phyloP scores from a whole-genome alignment of 92 coral and sea anemone species.

The Palythoa grandis region DNA sequence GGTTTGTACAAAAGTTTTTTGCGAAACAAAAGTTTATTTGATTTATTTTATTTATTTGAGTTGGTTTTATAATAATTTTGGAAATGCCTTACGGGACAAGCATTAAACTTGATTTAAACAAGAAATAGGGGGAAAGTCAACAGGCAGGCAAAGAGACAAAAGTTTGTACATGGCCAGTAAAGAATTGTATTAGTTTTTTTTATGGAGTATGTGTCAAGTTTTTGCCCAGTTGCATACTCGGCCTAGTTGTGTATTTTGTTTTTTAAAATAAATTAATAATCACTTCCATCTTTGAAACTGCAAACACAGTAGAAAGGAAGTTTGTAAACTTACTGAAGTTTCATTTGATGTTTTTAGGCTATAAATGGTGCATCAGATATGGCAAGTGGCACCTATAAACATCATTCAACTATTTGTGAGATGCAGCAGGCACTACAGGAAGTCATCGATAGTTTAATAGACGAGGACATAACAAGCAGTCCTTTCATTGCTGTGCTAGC shows the following conservation, averaged over 20 bases:
- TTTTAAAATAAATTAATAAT: not conserved
- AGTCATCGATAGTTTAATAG: not conserved
- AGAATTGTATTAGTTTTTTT: too few relatives aligned
- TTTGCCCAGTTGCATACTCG: not conserved
- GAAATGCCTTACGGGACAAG: not conserved
- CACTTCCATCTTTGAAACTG: not conserved
- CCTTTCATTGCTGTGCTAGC: constrained; percentile 20
- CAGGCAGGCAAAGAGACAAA: not conserved
- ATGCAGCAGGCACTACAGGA: constrained; percentile 4
- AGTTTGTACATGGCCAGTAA: not conserved
- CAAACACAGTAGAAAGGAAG: constrained; percentile 4
- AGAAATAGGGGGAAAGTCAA: not conserved
- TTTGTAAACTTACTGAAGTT: not conserved
- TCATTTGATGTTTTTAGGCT: constrained; percentile 2
- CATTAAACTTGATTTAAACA: too few relatives aligned
- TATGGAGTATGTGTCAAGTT: not conserved
- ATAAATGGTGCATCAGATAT: constrained; percentile 2
- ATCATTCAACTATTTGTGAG: not conserved
- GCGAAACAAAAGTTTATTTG: too few relatives aligned
- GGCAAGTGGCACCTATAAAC: not conserved
- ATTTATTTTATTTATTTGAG: too few relatives aligned
- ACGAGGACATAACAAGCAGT: not conserved
- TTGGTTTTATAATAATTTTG: too few relatives aligned
- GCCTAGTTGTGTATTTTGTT: not conserved
- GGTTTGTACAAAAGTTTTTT: too few relatives aligned